Conservation (phyloP, 1,140 invertebrate genomes). For the Bombus pyrosoma region DNA sequence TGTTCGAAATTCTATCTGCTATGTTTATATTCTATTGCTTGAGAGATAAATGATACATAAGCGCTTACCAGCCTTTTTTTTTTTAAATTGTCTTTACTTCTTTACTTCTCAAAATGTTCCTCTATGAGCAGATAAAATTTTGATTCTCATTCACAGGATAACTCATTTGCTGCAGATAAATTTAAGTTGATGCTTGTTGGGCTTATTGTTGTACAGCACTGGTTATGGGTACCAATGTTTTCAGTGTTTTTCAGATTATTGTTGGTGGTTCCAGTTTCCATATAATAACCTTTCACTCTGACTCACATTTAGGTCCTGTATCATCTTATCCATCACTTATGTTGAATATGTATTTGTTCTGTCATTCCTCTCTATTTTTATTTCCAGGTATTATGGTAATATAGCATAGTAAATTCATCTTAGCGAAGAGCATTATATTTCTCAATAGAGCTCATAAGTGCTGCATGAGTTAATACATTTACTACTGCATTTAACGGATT, state of each 20-base stretch:
- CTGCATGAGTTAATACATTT: constrained; percentile 6
- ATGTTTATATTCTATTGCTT: background rate
- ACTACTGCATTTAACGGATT: background rate
- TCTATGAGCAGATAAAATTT: constrained; percentile 55
- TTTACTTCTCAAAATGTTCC: background rate
- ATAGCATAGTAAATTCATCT: constrained; percentile 56
- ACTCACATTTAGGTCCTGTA: constrained; percentile 58
- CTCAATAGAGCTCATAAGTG: background rate
- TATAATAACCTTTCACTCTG: constrained; percentile 56
- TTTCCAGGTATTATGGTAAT: constrained; percentile 65
- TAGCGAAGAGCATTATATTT: background rate
- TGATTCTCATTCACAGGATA: constrained; percentile 63
- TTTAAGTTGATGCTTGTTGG: constrained; percentile 74
- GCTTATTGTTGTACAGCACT: constrained; percentile 79
- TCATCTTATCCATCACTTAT: constrained; percentile 46
- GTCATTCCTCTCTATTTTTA: constrained; percentile 59
- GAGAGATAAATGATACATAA: background rate
- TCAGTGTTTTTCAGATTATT: constrained; percentile 79
- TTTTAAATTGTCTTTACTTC: background rate
- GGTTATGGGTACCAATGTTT: constrained; percentile 77
- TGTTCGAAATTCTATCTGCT: constrained; percentile 46
- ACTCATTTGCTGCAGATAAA: constrained; percentile 66
- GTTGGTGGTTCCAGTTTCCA: constrained; percentile 72
- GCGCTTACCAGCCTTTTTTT: no score
- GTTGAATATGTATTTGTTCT: constrained; percentile 56